Evolutionary conservation across 2,113 vertebrate species (phyloP).

Genomic region (Pavo muticus): DNA sequence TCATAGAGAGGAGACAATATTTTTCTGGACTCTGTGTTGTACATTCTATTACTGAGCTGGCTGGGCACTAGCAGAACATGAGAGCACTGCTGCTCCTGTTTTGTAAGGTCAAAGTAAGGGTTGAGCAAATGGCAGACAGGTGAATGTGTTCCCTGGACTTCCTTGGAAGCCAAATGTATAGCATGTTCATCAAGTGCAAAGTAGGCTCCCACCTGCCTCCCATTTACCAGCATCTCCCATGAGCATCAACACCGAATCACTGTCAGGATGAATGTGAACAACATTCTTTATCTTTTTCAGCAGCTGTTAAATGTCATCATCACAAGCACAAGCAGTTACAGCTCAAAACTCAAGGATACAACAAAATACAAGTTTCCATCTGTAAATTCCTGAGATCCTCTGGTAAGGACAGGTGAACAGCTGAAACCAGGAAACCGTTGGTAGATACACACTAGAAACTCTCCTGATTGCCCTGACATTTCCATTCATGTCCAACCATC

Average conservation of each 20-base stretch:
- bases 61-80: background rate
- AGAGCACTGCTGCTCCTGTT: background rate
- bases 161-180: background rate
- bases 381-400: background rate
- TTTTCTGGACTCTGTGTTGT: background rate
- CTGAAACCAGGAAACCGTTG: background rate
- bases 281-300: background rate
- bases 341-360: background rate
- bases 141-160: background rate
- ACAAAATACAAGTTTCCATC: fast-evolving
- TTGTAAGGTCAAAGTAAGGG: background rate
- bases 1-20: fast-evolving
- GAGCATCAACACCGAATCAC: background rate
- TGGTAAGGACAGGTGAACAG: background rate
- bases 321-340: background rate
- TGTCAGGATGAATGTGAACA: background rate
- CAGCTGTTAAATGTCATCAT: background rate
- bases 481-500: background rate
- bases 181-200: background rate
- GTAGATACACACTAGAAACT: background rate
- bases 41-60: background rate
- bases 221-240: background rate
- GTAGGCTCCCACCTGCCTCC: background rate
- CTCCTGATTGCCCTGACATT: background rate
- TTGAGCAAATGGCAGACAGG: background rate